phyloP scores from a whole-genome alignment of 2,888 invertebrate genomes.

The Dynastes grantii region DNA sequence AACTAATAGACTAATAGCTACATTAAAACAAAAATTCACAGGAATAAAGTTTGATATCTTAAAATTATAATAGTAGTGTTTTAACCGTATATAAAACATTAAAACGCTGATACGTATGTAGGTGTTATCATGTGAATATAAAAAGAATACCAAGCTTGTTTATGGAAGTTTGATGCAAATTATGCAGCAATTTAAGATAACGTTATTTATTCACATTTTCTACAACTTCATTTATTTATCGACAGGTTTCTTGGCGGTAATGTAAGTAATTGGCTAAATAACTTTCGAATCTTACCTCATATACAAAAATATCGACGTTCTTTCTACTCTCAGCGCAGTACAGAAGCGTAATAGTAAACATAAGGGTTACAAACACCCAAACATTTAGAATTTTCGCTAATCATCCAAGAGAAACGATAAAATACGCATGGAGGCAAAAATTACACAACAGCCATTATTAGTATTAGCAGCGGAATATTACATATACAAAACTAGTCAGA shows the following conservation, averaged over 20 bases:
- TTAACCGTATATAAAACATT: not conserved
- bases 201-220: not conserved
- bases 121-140: constrained; percentile 4
- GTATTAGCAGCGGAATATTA: constrained; percentile 23
- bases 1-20: no score
- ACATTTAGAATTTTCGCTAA: constrained; percentile 2
- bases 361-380: not conserved
- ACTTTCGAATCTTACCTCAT: constrained; percentile 41
- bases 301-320: constrained; percentile 21
- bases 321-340: not conserved
- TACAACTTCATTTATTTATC: not conserved
- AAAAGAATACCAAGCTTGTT: not conserved
- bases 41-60: not conserved
- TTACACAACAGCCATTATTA: constrained; percentile 32
- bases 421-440: constrained; percentile 10
- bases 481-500: constrained; percentile 30
- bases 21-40: no score
- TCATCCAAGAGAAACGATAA: constrained; percentile 2
- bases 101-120: not conserved
- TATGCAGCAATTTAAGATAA: not conserved
- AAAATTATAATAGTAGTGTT: not conserved
- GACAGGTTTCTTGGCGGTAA: not conserved
- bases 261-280: constrained; percentile 1
- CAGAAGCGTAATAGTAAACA: not conserved
- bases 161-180: not conserved